Conservation (phyloP, 1,140 invertebrate genomes). For the Conus betulinus region DNA sequence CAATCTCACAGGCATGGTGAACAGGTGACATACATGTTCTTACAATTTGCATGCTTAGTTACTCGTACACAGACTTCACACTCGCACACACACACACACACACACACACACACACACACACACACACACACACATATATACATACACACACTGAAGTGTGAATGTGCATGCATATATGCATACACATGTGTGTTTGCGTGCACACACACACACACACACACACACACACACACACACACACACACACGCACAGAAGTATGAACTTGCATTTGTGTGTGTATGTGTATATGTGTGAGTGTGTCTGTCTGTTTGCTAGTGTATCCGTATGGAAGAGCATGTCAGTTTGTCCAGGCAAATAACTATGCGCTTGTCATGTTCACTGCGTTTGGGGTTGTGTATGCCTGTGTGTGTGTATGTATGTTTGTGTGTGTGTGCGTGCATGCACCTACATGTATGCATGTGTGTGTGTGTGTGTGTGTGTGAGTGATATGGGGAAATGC, state of each 20-base stretch:
- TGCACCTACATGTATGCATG: no score
- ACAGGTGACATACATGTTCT: no score
- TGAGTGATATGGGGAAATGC: no score
- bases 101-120: background rate
- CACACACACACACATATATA: background rate
- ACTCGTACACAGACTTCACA: background rate
- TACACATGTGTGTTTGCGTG: background rate
- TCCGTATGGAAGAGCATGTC: background rate
- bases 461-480: no score
- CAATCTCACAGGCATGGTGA: no score
- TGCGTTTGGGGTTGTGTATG: background rate
- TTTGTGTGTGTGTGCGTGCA: background rate
- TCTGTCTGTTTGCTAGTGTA: background rate
- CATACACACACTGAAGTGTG: background rate
- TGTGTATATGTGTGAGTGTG: background rate
- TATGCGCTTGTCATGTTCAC: no score
- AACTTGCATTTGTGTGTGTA: background rate
- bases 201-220: constrained; percentile 10
- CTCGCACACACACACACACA: background rate
- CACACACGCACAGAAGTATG: background rate
- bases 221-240: background rate
- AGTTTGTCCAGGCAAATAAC: no score
- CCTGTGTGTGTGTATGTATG: background rate
- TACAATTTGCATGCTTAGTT: no score
- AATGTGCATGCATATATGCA: background rate